These are phyloP conservation scores for Chamaea fasciata DNA, from an alignment of 2,113 vertebrate genomes.

Conservation along the genomic window DNA sequence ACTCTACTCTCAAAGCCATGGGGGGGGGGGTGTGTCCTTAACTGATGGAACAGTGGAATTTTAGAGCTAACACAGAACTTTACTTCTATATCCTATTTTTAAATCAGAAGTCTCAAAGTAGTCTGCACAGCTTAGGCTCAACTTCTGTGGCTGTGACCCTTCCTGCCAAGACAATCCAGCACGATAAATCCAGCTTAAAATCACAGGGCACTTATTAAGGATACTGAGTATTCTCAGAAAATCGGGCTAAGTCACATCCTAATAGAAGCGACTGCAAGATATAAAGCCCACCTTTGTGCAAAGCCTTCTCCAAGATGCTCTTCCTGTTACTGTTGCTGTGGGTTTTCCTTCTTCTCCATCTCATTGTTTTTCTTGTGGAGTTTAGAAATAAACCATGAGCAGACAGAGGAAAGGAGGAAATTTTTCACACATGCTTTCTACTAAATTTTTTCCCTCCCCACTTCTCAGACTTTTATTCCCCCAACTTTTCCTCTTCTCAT, in stretches of 20 bases:
- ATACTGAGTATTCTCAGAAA: background rate
- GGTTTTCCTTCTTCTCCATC: background rate
- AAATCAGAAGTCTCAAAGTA: background rate
- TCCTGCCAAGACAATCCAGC: background rate
- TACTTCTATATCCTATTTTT: background rate
- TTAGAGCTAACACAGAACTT: background rate
- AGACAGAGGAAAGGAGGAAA: background rate
- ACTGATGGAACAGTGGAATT: background rate
- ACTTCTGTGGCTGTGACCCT: background rate
- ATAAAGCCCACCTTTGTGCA: background rate
- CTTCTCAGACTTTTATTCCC: background rate
- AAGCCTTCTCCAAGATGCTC: background rate
- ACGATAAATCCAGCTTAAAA: background rate
- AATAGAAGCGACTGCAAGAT: background rate
- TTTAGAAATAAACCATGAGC: background rate
- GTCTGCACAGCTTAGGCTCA: background rate
- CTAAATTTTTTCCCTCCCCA: background rate
- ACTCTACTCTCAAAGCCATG: background rate
- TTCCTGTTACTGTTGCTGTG: background rate
- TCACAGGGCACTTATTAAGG: background rate
- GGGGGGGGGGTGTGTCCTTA: background rate
- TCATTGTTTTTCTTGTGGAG: background rate
- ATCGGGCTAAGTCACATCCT: background rate
- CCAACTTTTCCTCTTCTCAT: background rate
- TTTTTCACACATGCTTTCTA: background rate